Base-by-base conservation (phyloP, 2,113 vertebrate species). In the Hippocampus zosterae region DNA sequence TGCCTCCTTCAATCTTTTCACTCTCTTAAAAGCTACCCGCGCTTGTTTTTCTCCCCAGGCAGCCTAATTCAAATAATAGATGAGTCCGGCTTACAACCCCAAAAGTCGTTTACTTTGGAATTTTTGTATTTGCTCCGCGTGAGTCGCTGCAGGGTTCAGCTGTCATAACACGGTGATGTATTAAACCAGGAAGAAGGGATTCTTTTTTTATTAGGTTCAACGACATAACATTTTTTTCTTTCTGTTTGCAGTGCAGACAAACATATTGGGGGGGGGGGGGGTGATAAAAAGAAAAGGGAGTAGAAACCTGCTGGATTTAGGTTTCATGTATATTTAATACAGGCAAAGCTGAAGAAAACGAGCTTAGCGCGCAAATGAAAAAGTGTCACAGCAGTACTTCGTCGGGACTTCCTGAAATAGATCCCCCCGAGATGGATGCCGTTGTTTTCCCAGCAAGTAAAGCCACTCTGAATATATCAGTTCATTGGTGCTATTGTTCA, bases 131-230 rank as follows among this genome's bases (percentile, higher is more conserved):
- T 81, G 73, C 77, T 85, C 40, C 25, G 70, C 77, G 79, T 68
- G 75, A 83, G 81, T 82, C 37, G 23, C 61, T 23, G 78, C 77
- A 84, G 67, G 74, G 79, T 83, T 88, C 81, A 87, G 86, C 78
- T 89, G 90, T 88, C 88, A 88, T 83, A 88, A 91, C 88, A 90
- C 76, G 81, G 83, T 70, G 70, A 78, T 72, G 44, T 71, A 79
- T 85, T 87, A 87, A 87, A 87, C 87, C 77, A 72, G 78, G 82
- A 87, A 65, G 77, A 63, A 44, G 69, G 70, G 79, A 80, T 84
- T 88, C 61, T n/a, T n/a, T n/a, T n/a, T n/a, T n/a, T 88, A 81
- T 73, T 71, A 65, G 80, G 68, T 75, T 25, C 81, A 55, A 67
- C 72, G 44, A 68, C 75, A 67, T 69, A 78, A 77, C 37, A 65